A percentile compares a stretch with the other conserved stretches of the same genome.
These are phyloP conservation scores for Taeniopygia guttata DNA, from an alignment of 2,797 vertebrate species.

Conservation along the genomic window DNA sequence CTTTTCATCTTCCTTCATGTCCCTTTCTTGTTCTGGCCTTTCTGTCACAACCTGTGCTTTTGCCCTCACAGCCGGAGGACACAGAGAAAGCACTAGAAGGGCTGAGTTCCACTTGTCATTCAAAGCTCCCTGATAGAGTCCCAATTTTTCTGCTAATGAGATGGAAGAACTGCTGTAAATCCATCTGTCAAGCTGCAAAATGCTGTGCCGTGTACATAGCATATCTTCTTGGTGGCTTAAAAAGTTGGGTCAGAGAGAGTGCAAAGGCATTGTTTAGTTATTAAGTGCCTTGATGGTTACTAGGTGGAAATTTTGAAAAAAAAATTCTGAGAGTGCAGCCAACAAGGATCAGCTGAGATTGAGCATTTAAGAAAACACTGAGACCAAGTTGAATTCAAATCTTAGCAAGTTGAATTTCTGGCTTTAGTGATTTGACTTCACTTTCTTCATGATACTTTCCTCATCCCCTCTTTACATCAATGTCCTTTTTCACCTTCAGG, in stretches of 20 bases:
- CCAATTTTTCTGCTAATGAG: background rate
- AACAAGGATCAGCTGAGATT: background rate
- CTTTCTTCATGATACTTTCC: background rate
- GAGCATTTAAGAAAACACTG: background rate
- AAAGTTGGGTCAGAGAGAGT: background rate
- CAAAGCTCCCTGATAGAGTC: background rate
- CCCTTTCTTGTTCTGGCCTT: background rate
- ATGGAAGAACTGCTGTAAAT: background rate
- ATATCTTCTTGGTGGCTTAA: background rate
- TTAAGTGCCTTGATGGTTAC: background rate
- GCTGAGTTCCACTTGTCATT: background rate
- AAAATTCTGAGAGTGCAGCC: background rate
- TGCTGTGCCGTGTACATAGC: background rate
- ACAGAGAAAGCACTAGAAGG: background rate
- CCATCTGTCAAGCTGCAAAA: background rate
- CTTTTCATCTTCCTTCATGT: background rate
- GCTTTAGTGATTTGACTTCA: background rate
- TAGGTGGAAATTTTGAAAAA: background rate
- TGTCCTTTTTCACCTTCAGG: background rate
- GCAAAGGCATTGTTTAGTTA: background rate
- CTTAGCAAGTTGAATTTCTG: background rate
- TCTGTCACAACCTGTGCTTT: background rate
- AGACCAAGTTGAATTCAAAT: background rate
- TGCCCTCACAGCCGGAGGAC: background rate
- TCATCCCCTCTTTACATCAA: background rate